phyloP scores from a whole-genome alignment of 2,113 vertebrate species.

The Onychorhynchus coronatus region DNA sequence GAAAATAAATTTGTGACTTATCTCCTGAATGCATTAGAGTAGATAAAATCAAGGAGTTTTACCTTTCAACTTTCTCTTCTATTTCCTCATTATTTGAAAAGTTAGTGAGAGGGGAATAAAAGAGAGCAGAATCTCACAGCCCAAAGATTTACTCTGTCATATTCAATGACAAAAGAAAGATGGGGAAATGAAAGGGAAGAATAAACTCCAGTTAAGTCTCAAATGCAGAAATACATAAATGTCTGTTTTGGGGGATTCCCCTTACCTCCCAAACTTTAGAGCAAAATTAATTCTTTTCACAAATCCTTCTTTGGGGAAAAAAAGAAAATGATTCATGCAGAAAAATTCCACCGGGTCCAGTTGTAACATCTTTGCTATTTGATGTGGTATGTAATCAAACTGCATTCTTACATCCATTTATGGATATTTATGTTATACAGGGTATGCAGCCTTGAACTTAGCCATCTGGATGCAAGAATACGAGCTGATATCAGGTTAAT shows the following conservation, averaged over 20 bases:
- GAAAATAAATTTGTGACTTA: neutral
- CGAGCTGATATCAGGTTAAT: neutral
- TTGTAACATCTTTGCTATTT: constrained; percentile 11
- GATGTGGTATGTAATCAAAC: constrained; percentile 4
- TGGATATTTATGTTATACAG: neutral
- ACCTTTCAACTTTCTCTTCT: neutral
- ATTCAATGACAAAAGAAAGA: neutral
- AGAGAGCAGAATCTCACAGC: neutral
- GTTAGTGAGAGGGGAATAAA: neutral
- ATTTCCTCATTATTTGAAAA: neutral
- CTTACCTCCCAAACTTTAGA: neutral
- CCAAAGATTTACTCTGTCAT: neutral
- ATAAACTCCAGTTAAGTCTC: neutral
- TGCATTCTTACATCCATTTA: neutral
- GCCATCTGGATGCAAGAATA: neutral
- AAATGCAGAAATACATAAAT: neutral
- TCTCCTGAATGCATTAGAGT: neutral
- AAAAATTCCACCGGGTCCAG: neutral
- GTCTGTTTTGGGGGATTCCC: neutral
- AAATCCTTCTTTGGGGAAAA: neutral
- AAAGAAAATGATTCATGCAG: neutral
- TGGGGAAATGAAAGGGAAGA: neutral
- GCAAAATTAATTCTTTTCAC: neutral
- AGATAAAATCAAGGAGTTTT: neutral
- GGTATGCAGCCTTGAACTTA: neutral